Evolutionary conservation across 2,113 vertebrate species (phyloP).

Genomic region (Perccottus glenii): DNA sequence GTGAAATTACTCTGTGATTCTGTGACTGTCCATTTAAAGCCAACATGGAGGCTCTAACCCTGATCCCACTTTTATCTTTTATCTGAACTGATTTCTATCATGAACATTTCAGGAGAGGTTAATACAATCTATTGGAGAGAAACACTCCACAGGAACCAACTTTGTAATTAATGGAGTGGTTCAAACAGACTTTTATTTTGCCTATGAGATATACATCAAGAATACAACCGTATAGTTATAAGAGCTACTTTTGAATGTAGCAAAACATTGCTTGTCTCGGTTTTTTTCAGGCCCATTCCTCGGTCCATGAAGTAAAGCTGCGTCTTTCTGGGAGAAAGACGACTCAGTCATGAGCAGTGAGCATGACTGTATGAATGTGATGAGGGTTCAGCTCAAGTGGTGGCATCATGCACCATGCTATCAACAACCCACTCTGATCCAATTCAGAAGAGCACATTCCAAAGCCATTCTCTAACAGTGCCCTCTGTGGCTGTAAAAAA

Average conservation of each 20-base stretch:
- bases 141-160: no score
- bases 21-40: no score
- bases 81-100: no score
- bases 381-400: constrained; percentile 7
- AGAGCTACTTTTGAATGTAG: constrained; percentile 6
- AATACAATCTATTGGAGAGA: no score
- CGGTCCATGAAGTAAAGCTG: constrained; percentile 30
- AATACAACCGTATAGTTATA: no score
- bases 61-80: no score
- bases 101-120: no score
- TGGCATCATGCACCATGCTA: constrained; percentile 67
- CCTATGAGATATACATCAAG: no score
- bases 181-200: no score
- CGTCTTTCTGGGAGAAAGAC: constrained; percentile 46
- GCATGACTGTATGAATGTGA: constrained; percentile 34
- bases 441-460: constrained; percentile 24
- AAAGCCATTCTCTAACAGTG: constrained; percentile 40
- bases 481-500: background rate
- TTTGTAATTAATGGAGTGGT: no score
- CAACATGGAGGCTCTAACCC: no score
- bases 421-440: constrained; percentile 8
- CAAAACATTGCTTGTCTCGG: constrained; percentile 67
- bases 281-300: constrained; percentile 35
- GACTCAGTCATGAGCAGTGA: constrained; percentile 20
- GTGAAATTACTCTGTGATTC: no score